A percentile compares a stretch with the other conserved stretches of the same genome.
These are phyloP conservation scores for Axis porcinus DNA, from an alignment of 2,113 vertebrate genomes.

Conservation along the genomic window DNA sequence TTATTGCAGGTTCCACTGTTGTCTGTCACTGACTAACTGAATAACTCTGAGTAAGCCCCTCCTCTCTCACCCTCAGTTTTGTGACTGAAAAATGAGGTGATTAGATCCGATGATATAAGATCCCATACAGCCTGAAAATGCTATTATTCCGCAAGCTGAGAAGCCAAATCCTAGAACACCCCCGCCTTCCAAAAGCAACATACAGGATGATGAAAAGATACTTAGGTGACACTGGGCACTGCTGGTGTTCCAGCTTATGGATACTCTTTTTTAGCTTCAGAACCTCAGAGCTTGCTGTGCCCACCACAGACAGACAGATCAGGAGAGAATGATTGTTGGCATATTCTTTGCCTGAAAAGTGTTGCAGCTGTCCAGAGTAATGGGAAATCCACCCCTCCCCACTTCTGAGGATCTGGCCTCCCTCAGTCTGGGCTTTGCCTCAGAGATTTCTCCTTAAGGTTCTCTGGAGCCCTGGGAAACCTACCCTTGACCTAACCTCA, in stretches of 20 bases:
- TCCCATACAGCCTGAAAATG: neutral
- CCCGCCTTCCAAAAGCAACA: neutral
- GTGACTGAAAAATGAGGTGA: constrained; percentile 10
- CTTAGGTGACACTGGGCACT: neutral
- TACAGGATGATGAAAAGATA: neutral
- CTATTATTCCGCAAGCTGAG: neutral
- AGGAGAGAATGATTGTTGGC: neutral
- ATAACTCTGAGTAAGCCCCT: neutral
- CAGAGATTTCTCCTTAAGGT: constrained; percentile 5
- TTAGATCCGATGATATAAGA: neutral
- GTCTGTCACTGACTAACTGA: neutral
- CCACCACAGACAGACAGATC: neutral
- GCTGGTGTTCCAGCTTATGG: neutral
- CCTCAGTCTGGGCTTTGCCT: neutral
- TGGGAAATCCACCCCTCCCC: neutral
- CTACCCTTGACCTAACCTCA: neutral
- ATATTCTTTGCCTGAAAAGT: neutral
- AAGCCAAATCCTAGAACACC: neutral
- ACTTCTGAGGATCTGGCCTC: neutral
- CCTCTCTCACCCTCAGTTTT: neutral
- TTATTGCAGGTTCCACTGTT: neutral
- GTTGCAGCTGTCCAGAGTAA: neutral
- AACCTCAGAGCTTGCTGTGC: neutral
- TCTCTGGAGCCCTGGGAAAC: neutral
- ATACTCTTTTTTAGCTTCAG: neutral